Evolutionary conservation across 2,888 invertebrate species (phyloP).

Genomic region (Nomada goodeniana): DNA sequence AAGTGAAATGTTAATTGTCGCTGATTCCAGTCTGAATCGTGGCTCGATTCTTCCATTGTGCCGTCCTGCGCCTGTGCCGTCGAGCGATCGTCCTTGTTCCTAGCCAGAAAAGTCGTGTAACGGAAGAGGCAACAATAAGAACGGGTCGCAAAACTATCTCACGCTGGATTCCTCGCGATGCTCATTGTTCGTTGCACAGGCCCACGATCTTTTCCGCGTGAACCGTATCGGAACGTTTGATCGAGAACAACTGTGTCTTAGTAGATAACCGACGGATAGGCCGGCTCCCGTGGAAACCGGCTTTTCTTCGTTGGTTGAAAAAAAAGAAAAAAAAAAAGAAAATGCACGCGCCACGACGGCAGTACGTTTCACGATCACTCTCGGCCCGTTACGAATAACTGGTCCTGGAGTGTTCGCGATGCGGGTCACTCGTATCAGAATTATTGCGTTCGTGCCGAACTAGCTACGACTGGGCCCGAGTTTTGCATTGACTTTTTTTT

Average conservation of each 20-base stretch:
- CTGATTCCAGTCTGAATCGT: slow-evolving; percentile 31
- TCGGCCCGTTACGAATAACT: slow-evolving; percentile 22
- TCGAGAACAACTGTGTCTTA: slow-evolving; percentile 56
- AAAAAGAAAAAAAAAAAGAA: slow-evolving; percentile 25
- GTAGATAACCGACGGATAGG: slow-evolving; percentile 30
- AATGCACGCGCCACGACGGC: background rate
- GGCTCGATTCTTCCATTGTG: slow-evolving; percentile 23
- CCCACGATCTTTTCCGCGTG: slow-evolving; percentile 58
- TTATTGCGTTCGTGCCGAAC: too few relatives aligned
- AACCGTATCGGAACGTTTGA: slow-evolving; percentile 70
- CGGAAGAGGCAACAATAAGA: slow-evolving; percentile 66
- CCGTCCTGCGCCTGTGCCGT: slow-evolving; percentile 7
- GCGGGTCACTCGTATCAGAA: slow-evolving; percentile 18
- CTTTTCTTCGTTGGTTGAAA: slow-evolving; percentile 40
- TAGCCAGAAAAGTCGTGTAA: slow-evolving; percentile 61
- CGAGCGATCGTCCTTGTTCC: slow-evolving; percentile 62
- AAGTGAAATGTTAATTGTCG: slow-evolving; percentile 50
- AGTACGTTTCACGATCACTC: slow-evolving; percentile 14
- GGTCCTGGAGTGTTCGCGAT: background rate
- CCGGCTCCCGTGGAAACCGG: slow-evolving; percentile 49
- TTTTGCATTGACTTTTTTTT: background rate
- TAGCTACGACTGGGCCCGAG: background rate
- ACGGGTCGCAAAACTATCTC: slow-evolving; percentile 66
- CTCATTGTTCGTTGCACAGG: slow-evolving; percentile 73
- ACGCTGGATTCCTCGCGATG: slow-evolving; percentile 68